Base-by-base conservation (phyloP, 2,888 invertebrate genomes). In the Tenthredo scrophulariae region DNA sequence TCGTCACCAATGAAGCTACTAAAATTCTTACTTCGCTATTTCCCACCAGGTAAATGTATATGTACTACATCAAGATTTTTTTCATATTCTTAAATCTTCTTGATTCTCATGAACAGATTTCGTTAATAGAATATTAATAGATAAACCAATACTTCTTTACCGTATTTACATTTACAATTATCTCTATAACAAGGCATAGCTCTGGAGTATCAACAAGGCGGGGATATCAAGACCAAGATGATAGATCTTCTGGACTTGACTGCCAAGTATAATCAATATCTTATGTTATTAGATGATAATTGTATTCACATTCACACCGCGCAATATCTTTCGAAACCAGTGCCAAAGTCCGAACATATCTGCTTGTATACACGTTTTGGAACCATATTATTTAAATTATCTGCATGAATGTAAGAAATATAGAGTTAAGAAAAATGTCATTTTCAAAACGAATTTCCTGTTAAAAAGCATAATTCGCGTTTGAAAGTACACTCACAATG, bases 11-110 rank as follows among this genome's bases (percentile, higher is more conserved):
- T 96, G 96, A 96, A 95, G 92, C 93, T 96, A 86, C 93, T 95
- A 85, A 96, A 96, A 93, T 95, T 97, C 90, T 95, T 96, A 91
- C 93, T 97, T 46, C 94, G 97, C 85, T 97, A 96, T 91, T 96
- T 96, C 89, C 97, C 97, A 0, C 97, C 97, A 86, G 96, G 96
- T 95, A 91, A 89, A 86, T 80, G 29, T 77, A 15, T n/a, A n/a
- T n/a, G n/a, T n/a, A n/a, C n/a, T 84, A 58, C 40, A 75, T 80
- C 50, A 84, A 80, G 5, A 40, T 37, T 74, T 70, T 54, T 54
- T 22, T 33, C 33, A 33, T 33, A 67, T 15, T 33, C 67, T 22
- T 62, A 4, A 4, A 33, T 62, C 7, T 62, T 22, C 7, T 26
- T 62, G 22, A 1, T 0, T 22, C 26, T 62, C 2, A 0, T 62